phyloP scores from a whole-genome alignment of 1,140 invertebrate genomes.

The Lethrus apterus region DNA sequence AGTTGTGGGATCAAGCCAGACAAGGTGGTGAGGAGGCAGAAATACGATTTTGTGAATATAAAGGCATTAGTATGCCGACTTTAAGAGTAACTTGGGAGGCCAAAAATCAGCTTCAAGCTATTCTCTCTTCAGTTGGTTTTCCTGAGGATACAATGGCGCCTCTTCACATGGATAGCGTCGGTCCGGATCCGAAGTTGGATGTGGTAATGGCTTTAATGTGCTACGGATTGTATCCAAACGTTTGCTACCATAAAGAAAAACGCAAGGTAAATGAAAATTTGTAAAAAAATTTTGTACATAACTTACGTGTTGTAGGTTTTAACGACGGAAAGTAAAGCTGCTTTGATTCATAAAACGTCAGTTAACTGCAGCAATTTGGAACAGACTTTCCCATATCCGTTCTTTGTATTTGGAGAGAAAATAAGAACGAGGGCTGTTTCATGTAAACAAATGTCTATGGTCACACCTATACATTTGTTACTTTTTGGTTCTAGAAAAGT shows the following conservation, averaged over 20 bases:
- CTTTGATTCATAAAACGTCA: slow-evolving; percentile 93
- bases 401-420: slow-evolving; percentile 98
- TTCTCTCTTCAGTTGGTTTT: slow-evolving; percentile 76
- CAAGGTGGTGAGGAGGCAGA: slow-evolving; percentile 72
- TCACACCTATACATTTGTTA: slow-evolving; percentile 87
- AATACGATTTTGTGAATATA: slow-evolving; percentile 80
- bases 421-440: slow-evolving; percentile 92
- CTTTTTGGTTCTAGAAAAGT: slow-evolving; percentile 88
- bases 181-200: slow-evolving; percentile 75
- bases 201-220: slow-evolving; percentile 77
- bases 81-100: slow-evolving; percentile 86
- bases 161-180: slow-evolving; percentile 65
- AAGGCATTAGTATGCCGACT: slow-evolving; percentile 81
- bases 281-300: slow-evolving; percentile 2
- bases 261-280: slow-evolving; percentile 55
- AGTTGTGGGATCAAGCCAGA: slow-evolving; percentile 75
- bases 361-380: slow-evolving; percentile 87
- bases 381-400: slow-evolving; percentile 83
- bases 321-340: slow-evolving; percentile 90
- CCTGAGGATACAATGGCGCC: slow-evolving; percentile 77
- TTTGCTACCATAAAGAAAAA: slow-evolving; percentile 92
- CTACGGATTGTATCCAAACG: slow-evolving; percentile 93
- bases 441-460: slow-evolving; percentile 96
- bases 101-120: slow-evolving; percentile 82
- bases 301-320: slow-evolving; percentile 55